A percentile compares a stretch with the other conserved stretches of the same genome.
Conservation (phyloP, 2,797 vertebrate genomes). For the Denticeps clupeoides region DNA sequence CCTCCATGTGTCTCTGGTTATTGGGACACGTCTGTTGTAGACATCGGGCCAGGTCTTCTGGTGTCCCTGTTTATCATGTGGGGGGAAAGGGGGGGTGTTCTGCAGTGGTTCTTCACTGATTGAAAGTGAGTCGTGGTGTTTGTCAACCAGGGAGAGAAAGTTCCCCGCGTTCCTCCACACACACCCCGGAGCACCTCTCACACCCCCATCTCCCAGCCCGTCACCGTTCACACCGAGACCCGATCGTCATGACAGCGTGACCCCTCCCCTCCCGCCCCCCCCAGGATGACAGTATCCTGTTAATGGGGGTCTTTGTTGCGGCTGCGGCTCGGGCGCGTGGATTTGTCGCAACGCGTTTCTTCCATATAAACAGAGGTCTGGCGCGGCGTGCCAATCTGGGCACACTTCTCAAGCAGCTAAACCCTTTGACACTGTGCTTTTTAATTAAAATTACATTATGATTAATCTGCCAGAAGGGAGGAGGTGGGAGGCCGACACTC, state of each 20-base stretch:
- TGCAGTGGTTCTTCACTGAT: too few relatives aligned
- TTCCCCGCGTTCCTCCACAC: too few relatives aligned
- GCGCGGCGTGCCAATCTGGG: slow-evolving; percentile 96
- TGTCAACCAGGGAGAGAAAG: too few relatives aligned
- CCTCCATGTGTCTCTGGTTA: slow-evolving; percentile 39
- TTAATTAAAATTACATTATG: slow-evolving; percentile 99
- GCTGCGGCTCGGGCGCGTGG: slow-evolving; percentile 68
- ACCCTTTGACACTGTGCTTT: slow-evolving; percentile 99
- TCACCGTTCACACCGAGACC: slow-evolving; percentile 41
- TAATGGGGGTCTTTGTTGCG: slow-evolving; percentile 76
- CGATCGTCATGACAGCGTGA: slow-evolving; percentile 58
- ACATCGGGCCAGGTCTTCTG: too few relatives aligned
- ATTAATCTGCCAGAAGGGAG: slow-evolving; percentile 99
- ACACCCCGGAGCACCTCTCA: slow-evolving; percentile 45
- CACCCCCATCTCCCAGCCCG: slow-evolving; percentile 33
- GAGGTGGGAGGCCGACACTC: slow-evolving; percentile 10
- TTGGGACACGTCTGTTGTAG: too few relatives aligned
- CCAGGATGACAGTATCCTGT: slow-evolving; percentile 52
- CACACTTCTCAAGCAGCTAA: slow-evolving; percentile 99
- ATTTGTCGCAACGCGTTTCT: slow-evolving; percentile 87
- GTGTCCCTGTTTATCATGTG: too few relatives aligned
- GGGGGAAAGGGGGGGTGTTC: too few relatives aligned
- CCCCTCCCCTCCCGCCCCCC: slow-evolving; percentile 27
- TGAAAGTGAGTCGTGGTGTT: too few relatives aligned
- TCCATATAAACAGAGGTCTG: slow-evolving; percentile 84